Conservation (phyloP, 1,140 invertebrate species). For the Heterodera carotae region DNA sequence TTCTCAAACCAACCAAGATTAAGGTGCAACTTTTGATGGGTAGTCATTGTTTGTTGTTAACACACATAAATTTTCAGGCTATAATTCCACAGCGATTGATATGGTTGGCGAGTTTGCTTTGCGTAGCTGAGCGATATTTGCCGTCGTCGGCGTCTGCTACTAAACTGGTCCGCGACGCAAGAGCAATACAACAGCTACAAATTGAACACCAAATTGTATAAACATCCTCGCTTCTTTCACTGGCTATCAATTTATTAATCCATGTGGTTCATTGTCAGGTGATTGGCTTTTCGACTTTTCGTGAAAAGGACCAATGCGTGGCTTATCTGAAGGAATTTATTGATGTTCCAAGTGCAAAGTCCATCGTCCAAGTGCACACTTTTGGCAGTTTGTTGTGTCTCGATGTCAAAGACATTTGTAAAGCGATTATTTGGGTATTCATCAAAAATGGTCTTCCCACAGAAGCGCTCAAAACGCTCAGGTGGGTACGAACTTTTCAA, state of each 20-base stretch:
- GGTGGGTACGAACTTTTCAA: background rate
- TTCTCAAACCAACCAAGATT: slow-evolving; percentile 29
- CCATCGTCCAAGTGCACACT: slow-evolving; percentile 27
- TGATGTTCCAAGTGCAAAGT: slow-evolving; percentile 25
- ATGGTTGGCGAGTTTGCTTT: slow-evolving; percentile 35
- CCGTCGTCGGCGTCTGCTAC: background rate
- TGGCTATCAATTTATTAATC: background rate
- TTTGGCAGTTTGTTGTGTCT: slow-evolving; percentile 27
- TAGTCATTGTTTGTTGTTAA: background rate
- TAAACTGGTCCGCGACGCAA: slow-evolving; percentile 14
- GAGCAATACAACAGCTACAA: slow-evolving; percentile 30
- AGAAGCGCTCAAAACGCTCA: slow-evolving; percentile 4
- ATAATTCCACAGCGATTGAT: slow-evolving; percentile 21
- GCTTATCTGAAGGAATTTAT: slow-evolving; percentile 26
- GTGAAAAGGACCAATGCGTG: slow-evolving; percentile 9
- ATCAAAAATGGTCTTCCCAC: slow-evolving; percentile 19
- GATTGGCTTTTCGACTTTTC: slow-evolving; percentile 25
- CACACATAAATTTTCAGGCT: background rate
- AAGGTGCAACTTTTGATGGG: slow-evolving; percentile 1
- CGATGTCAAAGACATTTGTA: slow-evolving; percentile 2
- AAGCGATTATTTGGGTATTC: slow-evolving; percentile 17
- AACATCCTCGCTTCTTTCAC: background rate
- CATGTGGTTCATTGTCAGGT: background rate
- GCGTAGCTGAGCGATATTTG: slow-evolving; percentile 30
- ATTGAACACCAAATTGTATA: slow-evolving; percentile 22